Conservation (phyloP, 1,140 invertebrate genomes). For the Archegozetes longisetosus region DNA sequence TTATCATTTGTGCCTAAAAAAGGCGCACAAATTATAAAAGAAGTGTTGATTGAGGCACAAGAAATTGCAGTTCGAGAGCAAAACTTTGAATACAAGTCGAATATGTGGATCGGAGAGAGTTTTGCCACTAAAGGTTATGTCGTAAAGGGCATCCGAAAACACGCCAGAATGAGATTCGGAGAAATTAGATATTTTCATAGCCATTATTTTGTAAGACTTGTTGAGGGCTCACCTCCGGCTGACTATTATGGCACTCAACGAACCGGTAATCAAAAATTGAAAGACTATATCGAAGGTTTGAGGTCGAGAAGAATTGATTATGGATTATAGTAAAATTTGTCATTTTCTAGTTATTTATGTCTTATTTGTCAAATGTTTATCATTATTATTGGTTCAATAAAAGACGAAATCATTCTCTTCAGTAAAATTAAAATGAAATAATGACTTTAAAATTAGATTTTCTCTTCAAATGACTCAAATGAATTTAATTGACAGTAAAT, state of each 20-base stretch:
- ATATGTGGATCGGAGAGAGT: constrained; percentile 89
- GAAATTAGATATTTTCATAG: constrained; percentile 56
- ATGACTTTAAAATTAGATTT: no score
- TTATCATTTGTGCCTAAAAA: constrained; percentile 65
- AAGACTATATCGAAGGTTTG: constrained; percentile 47
- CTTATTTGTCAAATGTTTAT: no score
- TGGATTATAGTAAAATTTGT: not conserved
- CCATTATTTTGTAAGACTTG: constrained; percentile 74
- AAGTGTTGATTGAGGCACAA: constrained; percentile 61
- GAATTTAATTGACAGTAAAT: no score
- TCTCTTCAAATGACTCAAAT: no score
- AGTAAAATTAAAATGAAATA: no score
- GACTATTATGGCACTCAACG: constrained; percentile 37
- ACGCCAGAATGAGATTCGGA: constrained; percentile 51
- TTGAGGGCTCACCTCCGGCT: constrained; percentile 84
- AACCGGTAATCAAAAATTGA: constrained; percentile 47
- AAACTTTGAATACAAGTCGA: constrained; percentile 86
- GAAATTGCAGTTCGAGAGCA: constrained; percentile 67
- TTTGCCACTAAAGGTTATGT: constrained; percentile 53
- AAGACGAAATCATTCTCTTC: no score
- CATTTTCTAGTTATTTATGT: not conserved
- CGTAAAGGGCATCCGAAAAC: constrained; percentile 64
- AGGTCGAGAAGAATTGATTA: constrained; percentile 24
- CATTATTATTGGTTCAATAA: no score
- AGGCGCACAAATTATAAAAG: constrained; percentile 57